Conservation (phyloP, 92 coral and sea anemone genomes). For the Palythoa grandis region DNA sequence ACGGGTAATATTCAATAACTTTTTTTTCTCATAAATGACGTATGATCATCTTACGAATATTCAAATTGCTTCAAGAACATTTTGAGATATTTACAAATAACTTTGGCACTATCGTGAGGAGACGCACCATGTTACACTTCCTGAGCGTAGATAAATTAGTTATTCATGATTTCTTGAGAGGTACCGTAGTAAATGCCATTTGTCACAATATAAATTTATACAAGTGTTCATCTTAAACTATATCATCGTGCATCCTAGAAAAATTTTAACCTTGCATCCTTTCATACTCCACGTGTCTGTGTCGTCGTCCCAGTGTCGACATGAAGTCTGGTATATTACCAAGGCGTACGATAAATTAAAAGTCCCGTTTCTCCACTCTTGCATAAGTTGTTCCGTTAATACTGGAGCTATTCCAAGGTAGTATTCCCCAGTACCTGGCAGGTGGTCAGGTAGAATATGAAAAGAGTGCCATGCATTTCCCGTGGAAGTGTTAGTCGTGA, state of each 20-base stretch:
- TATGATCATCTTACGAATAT: no score
- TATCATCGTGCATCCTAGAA: not conserved
- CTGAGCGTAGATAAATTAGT: no score
- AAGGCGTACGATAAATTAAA: constrained; percentile 73
- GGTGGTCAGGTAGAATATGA: constrained; percentile 21
- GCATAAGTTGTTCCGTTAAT: constrained; percentile 24
- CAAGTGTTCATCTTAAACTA: not conserved
- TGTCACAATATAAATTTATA: not conserved
- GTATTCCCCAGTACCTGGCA: constrained; percentile 38
- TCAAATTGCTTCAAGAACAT: no score
- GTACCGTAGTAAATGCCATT: no score
- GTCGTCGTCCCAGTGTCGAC: constrained; percentile 75
- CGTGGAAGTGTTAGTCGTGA: constrained; percentile 39
- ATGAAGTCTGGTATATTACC: constrained; percentile 69
- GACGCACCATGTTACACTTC: no score
- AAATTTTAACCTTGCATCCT: constrained; percentile 66
- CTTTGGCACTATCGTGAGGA: no score
- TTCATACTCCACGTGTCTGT: constrained; percentile 58
- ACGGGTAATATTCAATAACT: no score
- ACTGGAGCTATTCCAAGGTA: constrained; percentile 42
- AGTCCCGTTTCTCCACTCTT: constrained; percentile 16
- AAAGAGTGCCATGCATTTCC: constrained; percentile 4
- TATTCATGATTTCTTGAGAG: no score
- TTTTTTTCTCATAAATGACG: no score
- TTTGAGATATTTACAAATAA: no score